Conservation (phyloP, 2,888 invertebrate genomes). For the Monochamus alternatus region DNA sequence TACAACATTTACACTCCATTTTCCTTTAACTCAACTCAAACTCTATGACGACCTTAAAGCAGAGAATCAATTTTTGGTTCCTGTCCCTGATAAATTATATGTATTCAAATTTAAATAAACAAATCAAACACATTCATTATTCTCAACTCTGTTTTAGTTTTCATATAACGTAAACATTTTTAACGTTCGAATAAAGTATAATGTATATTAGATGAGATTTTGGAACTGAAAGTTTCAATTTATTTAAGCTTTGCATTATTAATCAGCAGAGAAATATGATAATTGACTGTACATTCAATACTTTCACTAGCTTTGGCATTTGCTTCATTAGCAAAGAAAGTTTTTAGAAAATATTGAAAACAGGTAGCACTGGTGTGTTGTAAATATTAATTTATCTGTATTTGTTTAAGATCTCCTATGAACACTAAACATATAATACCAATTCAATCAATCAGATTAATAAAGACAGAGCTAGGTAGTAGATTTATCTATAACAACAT, state of each 20-base stretch:
- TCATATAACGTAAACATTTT: no score
- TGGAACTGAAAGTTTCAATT: not conserved
- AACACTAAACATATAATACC: not conserved
- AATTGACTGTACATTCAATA: not conserved
- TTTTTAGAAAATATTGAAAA: constrained; percentile 12
- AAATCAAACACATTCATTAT: no score
- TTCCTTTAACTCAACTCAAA: no score
- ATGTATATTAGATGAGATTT: not conserved
- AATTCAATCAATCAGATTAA: not conserved
- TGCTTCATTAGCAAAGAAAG: constrained; percentile 8
- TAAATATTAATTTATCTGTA: not conserved
- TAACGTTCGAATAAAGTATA: no score
- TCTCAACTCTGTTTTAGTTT: no score
- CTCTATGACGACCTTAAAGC: no score
- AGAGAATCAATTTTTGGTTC: no score
- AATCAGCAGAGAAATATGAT: not conserved
- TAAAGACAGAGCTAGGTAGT: not conserved
- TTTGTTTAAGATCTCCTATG: not conserved
- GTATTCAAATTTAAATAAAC: no score
- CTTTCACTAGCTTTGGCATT: constrained; percentile 7
- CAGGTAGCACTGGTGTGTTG: not conserved
- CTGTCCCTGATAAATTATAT: no score
- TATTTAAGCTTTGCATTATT: not conserved
- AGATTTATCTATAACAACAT: no score
- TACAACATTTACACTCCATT: no score